Evolutionary conservation across 1,140 invertebrate genomes (phyloP).

Genomic region (Amyelois transitella): DNA sequence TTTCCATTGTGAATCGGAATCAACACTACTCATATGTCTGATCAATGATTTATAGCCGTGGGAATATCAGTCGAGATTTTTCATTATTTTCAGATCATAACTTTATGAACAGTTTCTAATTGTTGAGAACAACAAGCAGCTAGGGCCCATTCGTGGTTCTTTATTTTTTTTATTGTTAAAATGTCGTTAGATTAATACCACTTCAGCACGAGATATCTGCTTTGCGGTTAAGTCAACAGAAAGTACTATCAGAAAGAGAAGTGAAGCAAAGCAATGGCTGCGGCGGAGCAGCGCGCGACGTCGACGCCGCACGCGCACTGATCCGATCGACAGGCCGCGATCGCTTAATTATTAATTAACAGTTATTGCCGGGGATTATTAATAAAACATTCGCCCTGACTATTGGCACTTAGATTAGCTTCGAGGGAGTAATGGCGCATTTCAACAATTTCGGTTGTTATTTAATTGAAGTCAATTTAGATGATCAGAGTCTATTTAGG

Average conservation of each 20-base stretch:
- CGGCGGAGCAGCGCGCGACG: constrained; percentile 10
- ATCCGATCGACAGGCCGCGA: constrained; percentile 40
- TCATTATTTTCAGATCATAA: neutral
- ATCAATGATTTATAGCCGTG: constrained; percentile 68
- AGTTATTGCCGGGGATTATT: constrained; percentile 64
- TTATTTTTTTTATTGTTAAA: too few relatives aligned
- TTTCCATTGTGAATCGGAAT: constrained; percentile 62
- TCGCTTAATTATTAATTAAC: constrained; percentile 71
- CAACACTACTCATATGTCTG: constrained; percentile 56
- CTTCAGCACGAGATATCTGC: too few relatives aligned
- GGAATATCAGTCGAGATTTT: constrained; percentile 29
- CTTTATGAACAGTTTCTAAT: too few relatives aligned
- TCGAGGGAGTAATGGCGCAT: constrained; percentile 73
- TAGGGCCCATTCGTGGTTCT: too few relatives aligned
- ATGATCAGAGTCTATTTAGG: constrained; percentile 75
- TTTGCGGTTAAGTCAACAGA: neutral
- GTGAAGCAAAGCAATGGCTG: too few relatives aligned
- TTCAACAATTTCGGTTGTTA: constrained; percentile 75
- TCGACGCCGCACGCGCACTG: constrained; percentile 38
- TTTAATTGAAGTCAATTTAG: constrained; percentile 75
- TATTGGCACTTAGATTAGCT: constrained; percentile 74
- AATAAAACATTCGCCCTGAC: constrained; percentile 72
- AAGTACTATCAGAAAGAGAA: neutral
- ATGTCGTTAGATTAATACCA: too few relatives aligned
- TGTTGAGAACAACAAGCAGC: too few relatives aligned